Conservation (phyloP, 2,888 invertebrate genomes). For the Volucella bombylans region DNA sequence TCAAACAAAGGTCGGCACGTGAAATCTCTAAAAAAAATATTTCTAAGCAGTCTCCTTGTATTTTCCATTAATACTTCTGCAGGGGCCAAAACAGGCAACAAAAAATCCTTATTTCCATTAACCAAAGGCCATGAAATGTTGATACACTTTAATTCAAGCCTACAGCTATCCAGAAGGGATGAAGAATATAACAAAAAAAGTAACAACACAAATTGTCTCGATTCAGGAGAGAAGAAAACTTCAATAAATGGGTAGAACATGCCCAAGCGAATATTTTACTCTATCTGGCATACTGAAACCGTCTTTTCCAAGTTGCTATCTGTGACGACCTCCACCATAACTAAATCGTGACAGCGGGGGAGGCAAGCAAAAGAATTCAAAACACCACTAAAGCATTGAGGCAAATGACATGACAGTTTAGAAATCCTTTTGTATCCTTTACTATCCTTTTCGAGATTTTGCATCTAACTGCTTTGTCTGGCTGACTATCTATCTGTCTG, state of each 20-base stretch:
- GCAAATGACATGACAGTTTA: conserved; percentile 65
- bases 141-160: conserved; percentile 22
- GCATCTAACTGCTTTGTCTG: conserved; percentile 56
- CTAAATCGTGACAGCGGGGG: too few species aligned
- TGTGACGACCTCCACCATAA: neutral
- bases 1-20: too few species aligned
- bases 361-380: conserved; percentile 23
- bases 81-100: too few species aligned
- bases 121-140: neutral
- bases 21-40: too few species aligned
- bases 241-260: conserved; percentile 36
- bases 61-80: too few species aligned
- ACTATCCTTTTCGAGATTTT: conserved; percentile 46
- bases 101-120: too few species aligned
- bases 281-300: conserved; percentile 16
- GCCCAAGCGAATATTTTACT: conserved; percentile 7
- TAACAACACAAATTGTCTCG: conserved; percentile 50
- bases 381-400: conserved; percentile 56
- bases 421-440: conserved; percentile 64
- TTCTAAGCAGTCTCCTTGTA: too few species aligned
- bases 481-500: conserved; percentile 12
- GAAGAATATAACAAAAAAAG: neutral
- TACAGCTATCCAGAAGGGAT: neutral
- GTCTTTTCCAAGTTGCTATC: neutral
- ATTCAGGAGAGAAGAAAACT: conserved; percentile 47